Base-by-base conservation (phyloP, 2,888 invertebrate genomes). In the Drosophila multiciliata region DNA sequence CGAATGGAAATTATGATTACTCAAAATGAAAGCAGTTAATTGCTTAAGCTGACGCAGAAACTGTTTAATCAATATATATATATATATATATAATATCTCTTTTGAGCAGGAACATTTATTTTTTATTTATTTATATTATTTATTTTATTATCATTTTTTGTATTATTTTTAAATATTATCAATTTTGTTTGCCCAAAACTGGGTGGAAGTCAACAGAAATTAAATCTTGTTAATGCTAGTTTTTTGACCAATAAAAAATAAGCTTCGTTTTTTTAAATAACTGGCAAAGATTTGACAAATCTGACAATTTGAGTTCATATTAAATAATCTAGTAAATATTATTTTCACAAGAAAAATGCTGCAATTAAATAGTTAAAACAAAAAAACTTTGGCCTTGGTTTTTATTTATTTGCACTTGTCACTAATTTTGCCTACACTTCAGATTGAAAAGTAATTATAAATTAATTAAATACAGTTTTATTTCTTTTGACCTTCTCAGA, bases 271-370 rank as follows among this genome's bases (percentile, higher is more conserved):
- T 7, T 45, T 1, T 1, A 3, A 7, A 7, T 3, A 7, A 20
- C 7, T 20, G 1, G 0, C 45, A 45, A 20, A 7, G 20, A 12
- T 7, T 45, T 7, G 12, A 45, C 12, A 23, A 15, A 7, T 42
- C 20, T 20, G 7, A 12, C 0, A n/a, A 6, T 0, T 0, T 9
- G 11, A n/a, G n/a, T 42, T 11, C 1, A 2, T n/a, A 42, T 2
- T 36, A 15, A 36, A 36, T 0, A 7, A 36, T 8, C 3, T 38
- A 38, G 8, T 17, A 17, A 38, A 35, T 35, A 5, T 12, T 12
- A 35, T 35, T 35, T 12, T 12, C 11, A 35, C 12, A 35, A 33
- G 35, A 35, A 35, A 35, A 11, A 12, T 15, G 0, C 20, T 23
- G 7, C 7, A 23, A 20, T 45, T 12, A 45, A 45, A 15, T 20